Base-by-base conservation (phyloP, 2,888 invertebrate genomes). In the Athalia rosae region DNA sequence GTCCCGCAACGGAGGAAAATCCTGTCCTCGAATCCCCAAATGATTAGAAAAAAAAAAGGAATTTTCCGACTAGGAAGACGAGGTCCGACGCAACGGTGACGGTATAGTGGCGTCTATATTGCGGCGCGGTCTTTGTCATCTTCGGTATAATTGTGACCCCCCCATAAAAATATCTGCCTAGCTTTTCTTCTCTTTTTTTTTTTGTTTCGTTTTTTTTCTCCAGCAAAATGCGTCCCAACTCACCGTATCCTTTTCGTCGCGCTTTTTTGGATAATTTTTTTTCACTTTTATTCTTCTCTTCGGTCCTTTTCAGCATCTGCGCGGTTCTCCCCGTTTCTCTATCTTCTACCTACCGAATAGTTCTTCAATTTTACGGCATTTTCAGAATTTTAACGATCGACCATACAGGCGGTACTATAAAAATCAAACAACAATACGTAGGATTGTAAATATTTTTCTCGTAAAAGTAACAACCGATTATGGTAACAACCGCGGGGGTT, bases 341-440 rank as follows among this genome's bases (percentile, higher is more conserved):
- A 48, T 59, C 15, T 48, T 66, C 66, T 50, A 47, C 48, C 48
- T 13, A 28, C 28, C 28, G 28, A 28, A 28, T 28, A 56, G 74
- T 79, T 79, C 81, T 76, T 81, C 81, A 82, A 80, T 86, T 89
- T 89, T 88, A 88, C 85, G 84, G 86, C 88, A 86, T 88, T 89
- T 86, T 85, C 86, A 86, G 86, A 89, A 88, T 87, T 89, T 89
- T 88, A 88, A 89, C 86, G 85, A 85, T 28, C 28, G 28, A 28
- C 28, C 0, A 28, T 28, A 28, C 28, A 28, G 28, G 28, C 85
- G 79, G 81, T 83, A 85, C 85, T 86, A 28, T 28, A 87, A 88
- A 88, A 81, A 84, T 82, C 74, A 48, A 74, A 74, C 61, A 28
- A 28, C 28, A 28, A 28, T 28, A 28, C 28, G 28, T 28, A 74